These are phyloP conservation scores for Calycopis cecrops DNA, from an alignment of 1,140 invertebrate genomes.

Conservation along the genomic window DNA sequence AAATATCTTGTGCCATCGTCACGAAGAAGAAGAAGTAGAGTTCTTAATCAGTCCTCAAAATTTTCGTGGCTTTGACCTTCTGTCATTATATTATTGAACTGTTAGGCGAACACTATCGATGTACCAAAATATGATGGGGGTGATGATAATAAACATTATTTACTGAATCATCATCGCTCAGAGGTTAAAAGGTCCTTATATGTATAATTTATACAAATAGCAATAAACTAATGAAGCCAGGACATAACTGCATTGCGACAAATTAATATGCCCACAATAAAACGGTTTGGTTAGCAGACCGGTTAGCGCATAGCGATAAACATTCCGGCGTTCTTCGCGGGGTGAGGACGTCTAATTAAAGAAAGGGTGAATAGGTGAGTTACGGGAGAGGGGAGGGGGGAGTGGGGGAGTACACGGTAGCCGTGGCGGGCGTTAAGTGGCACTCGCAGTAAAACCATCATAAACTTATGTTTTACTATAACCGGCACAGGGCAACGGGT, in stretches of 20 bases:
- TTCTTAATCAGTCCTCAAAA: no score
- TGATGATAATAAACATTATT: no score
- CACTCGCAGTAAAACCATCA: slow-evolving; percentile 65
- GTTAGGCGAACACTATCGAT: no score
- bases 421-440: slow-evolving; percentile 60
- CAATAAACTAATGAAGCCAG: neutral
- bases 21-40: no score
- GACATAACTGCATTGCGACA: slow-evolving; percentile 6
- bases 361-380: slow-evolving; percentile 25
- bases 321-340: slow-evolving; percentile 1
- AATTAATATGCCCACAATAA: slow-evolving; percentile 16
- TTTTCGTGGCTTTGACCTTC: no score
- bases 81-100: no score
- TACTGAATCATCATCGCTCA: no score
- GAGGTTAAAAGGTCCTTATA: no score
- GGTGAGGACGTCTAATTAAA: slow-evolving; percentile 44
- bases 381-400: slow-evolving; percentile 21
- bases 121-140: no score
- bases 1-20: no score
- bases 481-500: slow-evolving; percentile 36
- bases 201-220: no score
- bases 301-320: no score
- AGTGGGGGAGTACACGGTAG: slow-evolving; percentile 47
- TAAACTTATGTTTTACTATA: slow-evolving; percentile 61
- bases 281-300: neutral